Evolutionary conservation across 1,140 invertebrate genomes (phyloP), one percentile per base, ranked within the genome.

Genomic region (Drosophila pectinifera): DNA sequence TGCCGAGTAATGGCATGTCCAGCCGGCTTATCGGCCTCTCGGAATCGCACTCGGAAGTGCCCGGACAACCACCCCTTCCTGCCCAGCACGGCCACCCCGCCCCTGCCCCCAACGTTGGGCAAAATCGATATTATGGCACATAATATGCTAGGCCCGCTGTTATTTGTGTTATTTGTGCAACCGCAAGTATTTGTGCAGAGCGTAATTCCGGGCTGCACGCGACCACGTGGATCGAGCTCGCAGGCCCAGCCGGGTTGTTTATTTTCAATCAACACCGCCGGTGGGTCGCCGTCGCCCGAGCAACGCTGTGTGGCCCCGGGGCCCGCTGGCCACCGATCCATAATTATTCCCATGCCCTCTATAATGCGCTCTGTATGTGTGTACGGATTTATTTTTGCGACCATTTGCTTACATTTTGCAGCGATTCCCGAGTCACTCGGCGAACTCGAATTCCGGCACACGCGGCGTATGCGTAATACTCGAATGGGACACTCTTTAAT

Each of bases 71-170:
- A 63, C 51, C 59, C 54, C 42, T 41, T 18, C 18, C 22, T 8
- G 16, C 18, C 53, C 48, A 20, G 28, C 11, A 14, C 11, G 11
- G 28, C 28, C 11, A 51, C 8, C 48, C 26, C 16, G 16, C 49
- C 8, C 48, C 26, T 14, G 16, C 49, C 36, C 39, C 54, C 51
- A 48, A 10, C 14, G 41, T 36, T 18, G 56, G 39, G 83, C 22
- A 86, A 86, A 86, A 86, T 86, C 83, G 79, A 86, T 86, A 86
- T 54, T 62, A 58, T 62, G 59, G 53, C 45, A 54, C 51, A 56
- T 61, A 51, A 51, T 49, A 63, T 51, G 54, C 65, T 59, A 10
- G 54, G 58, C 56, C 16, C 48, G 34, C 49, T 63, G n/a, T n/a
- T n/a, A n/a, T n/a, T n/a, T n/a, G n/a, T 68, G 48, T 67, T 63